Base-by-base conservation (phyloP, 2,113 vertebrate genomes). In the Sinocyclocheilus rhinocerous region DNA sequence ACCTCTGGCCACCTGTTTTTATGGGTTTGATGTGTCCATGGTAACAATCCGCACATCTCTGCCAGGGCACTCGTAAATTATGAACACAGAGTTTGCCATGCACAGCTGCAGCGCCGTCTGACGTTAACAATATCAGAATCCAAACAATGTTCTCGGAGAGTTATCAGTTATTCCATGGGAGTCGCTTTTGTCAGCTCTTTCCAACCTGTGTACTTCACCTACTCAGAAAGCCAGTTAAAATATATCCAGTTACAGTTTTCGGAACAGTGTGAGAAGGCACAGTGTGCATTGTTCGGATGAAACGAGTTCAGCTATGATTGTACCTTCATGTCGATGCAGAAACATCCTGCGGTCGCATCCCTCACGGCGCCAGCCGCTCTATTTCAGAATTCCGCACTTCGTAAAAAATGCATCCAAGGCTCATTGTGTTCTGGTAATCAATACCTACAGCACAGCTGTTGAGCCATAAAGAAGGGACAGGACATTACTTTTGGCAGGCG, bases 381-480 rank as follows among this genome's bases (percentile, higher is more conserved):
- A 86, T 90, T 81, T 88, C 92, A 94, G 89, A 94, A 93, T 94
- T 94, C 94, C 89, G 92, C 92, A 93, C 93, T 95, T 92, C 89
- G 88, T 94, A 93, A 93, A 81, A 94, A 92, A 83, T 90, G 87
- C 73, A 86, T 86, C 87, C 84, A 45, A 33, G 84, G 67, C 83
- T 87, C 88, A 87, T 92, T 91, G 89, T 86, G 86, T 70, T 88
- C 50, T 75, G 70, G 94, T 93, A 94, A 95, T 95, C 93, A 94
- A 95, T 94, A 94, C 92, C 85, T 83, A 85, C 42, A 79, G 89
- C 91, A 91, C 94, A 95, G 94, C 95, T 95, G 95, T 88, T 85
- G 18, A 77, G 59, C 91, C 90, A 90, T 93, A 92, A 93, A 95
- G 92, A 10, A 69, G 88, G 45, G 83, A 85, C 79, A 67, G 15